Evolutionary conservation across 2,888 invertebrate genomes (phyloP), one percentile per base, ranked within the genome.

Genomic region (Netelia virgata): DNA sequence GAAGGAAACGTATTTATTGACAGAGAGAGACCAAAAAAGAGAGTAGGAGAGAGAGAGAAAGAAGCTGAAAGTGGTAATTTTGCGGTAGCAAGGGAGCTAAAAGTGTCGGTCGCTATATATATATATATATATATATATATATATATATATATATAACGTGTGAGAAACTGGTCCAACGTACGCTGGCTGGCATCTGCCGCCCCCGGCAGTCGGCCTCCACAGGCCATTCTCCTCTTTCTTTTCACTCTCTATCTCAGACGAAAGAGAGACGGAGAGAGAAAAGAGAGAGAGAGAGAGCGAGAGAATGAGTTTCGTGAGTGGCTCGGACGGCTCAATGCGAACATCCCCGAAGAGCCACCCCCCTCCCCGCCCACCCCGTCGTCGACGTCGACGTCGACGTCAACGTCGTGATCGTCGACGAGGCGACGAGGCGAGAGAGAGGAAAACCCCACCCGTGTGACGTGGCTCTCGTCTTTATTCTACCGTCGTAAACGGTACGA

Each of bases 311-410:
- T 85, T 89, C 89, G 90, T 91, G 92, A 91, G 90, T 92, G 92
- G 92, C 90, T 92, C 88, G 90, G 93, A 92, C 92, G 92, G 91
- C 90, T 92, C 89, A 92, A 92, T 92, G 91, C 91, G 89, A 90
- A 88, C 89, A 89, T 89, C 89, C 88, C 90, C 90, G 88, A 83
- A 80, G 82, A 90, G 89, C 90, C 89, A 89, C 90, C 89, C 91
- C 87, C 36, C 36, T 36, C 6, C 36, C 6, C 36, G 36, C 36
- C 36, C 36, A 36, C 6, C 36, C 5, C 28, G 3, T 3, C n/a
- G n/a, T n/a, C 88, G 84, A 89, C 82, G 76, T 47, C 63, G 63
- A 83, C 76, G 84, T 47, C 76, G 70, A 63, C 79, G 78, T 57
- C 78, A 69, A 18, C 78, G 74, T 43, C 55, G 73, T 74, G 68